phyloP scores from a whole-genome alignment of 2,797 vertebrate species.

The Salmo trutta region DNA sequence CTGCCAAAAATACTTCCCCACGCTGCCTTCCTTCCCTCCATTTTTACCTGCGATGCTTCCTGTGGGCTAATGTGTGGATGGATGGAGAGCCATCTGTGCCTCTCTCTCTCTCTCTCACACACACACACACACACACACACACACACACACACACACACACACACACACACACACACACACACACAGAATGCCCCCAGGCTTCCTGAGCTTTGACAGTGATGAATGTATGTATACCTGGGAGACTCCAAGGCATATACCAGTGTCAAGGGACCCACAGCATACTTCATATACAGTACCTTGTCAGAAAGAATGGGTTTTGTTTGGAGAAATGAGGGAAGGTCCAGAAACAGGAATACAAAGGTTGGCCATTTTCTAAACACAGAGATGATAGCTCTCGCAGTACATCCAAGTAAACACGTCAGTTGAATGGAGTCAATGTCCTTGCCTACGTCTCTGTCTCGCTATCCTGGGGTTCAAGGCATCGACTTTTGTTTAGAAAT shows the following conservation, averaged over 20 bases:
- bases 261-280: neutral
- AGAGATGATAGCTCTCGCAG: slow-evolving; percentile 1
- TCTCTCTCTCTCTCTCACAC: too few species aligned
- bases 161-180: too few species aligned
- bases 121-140: too few species aligned
- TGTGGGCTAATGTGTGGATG: neutral
- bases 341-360: neutral
- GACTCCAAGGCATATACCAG: neutral
- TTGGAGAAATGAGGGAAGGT: too few species aligned
- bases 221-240: slow-evolving; percentile 10
- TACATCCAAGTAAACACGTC: neutral
- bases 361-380: neutral
- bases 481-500: neutral
- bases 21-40: neutral
- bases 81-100: neutral
- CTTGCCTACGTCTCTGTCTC: neutral
- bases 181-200: neutral
- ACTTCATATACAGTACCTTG: neutral
- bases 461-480: neutral
- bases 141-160: too few species aligned
- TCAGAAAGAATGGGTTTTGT: too few species aligned
- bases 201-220: slow-evolving; percentile 24
- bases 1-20: neutral
- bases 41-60: neutral
- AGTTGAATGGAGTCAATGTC: neutral